A percentile compares a stretch with the other conserved stretches of the same genome.
Evolutionary conservation across 2,888 invertebrate genomes (phyloP).

Genomic region (Conomelus anceps): DNA sequence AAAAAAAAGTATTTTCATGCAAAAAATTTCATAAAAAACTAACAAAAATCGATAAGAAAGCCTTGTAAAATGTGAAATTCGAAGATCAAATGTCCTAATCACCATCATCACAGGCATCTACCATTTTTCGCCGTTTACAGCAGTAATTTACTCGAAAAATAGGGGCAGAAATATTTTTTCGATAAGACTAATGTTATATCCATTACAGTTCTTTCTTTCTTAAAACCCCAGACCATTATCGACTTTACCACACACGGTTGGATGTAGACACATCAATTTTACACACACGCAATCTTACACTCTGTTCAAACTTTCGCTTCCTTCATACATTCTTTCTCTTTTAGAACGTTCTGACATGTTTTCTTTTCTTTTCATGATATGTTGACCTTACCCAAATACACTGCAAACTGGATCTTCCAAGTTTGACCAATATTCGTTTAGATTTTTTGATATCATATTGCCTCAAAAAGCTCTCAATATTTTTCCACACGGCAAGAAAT

Average conservation of each 20-base stretch:
- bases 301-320: not conserved
- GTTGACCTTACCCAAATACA: not conserved
- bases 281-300: not conserved
- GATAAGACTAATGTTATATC: not conserved
- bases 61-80: too few species aligned
- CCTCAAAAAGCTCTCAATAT: not conserved
- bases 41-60: too few species aligned
- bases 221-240: not conserved
- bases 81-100: too few species aligned
- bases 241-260: not conserved
- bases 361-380: not conserved
- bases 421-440: not conserved
- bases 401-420: not conserved
- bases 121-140: not conserved
- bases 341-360: not conserved
- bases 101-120: not conserved
- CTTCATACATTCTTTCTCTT: not conserved
- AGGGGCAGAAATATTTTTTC: not conserved
- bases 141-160: not conserved
- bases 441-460: not conserved
- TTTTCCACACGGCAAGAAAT: not conserved
- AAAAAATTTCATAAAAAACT: too few species aligned
- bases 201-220: not conserved
- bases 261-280: not conserved
- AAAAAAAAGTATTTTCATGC: too few species aligned